Conservation (phyloP, 2,888 invertebrate genomes). For the Netelia melanura region DNA sequence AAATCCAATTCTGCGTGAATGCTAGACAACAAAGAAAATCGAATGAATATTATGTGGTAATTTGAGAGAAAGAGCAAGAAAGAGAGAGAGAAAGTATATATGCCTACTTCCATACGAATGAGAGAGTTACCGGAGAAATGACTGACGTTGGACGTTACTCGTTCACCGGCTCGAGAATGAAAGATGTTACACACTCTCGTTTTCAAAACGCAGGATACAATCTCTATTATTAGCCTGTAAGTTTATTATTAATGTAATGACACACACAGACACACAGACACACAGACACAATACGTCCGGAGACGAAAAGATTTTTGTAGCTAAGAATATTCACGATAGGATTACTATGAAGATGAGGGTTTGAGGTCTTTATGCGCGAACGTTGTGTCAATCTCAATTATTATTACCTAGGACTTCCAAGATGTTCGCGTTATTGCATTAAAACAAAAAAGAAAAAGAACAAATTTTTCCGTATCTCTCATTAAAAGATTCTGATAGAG, state of each 20-base stretch:
- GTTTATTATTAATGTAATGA: conserved; percentile 54
- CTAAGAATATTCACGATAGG: conserved; percentile 55
- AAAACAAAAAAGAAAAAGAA: conserved; percentile 11
- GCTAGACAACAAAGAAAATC: background rate
- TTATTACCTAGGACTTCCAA: conserved; percentile 76
- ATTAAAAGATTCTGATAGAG: conserved; percentile 40
- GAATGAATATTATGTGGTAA: conserved; percentile 9
- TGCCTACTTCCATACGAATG: conserved; percentile 47
- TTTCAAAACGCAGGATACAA: conserved; percentile 67
- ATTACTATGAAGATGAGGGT: conserved; percentile 25
- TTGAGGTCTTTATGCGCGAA: conserved; percentile 47
- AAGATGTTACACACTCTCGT: conserved; percentile 40
- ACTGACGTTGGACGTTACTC: conserved; percentile 47
- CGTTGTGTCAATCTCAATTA: conserved; percentile 69
- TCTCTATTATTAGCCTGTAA: conserved; percentile 64
- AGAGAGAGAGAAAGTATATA: conserved; percentile 12
- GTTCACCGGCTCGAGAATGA: conserved; percentile 27
- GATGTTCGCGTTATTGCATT: conserved; percentile 73
- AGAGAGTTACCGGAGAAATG: conserved; percentile 6
- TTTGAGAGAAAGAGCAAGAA: conserved; percentile 19
- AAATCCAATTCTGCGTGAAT: conserved; percentile 80
- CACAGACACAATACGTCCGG: conserved; percentile 56
- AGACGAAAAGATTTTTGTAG: conserved; percentile 67
- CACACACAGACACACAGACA: conserved; percentile 27
- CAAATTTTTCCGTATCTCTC: conserved; percentile 52